Evolutionary conservation across 2,797 vertebrate species (phyloP), one percentile per base, ranked within the genome.

Genomic region (Paedocypris micromegethes): DNA sequence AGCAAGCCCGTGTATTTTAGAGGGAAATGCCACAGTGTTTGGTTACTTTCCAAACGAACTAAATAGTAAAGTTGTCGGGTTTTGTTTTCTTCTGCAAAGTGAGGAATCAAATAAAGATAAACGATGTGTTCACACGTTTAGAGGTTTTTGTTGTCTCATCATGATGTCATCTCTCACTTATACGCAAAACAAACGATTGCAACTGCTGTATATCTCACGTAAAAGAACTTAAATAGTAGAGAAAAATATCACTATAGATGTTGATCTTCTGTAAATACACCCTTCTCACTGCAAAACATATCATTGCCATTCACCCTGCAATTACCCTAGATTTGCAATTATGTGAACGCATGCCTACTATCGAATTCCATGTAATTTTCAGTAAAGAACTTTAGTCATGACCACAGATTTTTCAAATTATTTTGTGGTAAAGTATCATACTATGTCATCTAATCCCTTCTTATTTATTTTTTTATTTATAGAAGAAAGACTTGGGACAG

Each of bases 331-430:
- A 72, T 77, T 80, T 72, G 64, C 67, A 66, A 77, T 74, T 75
- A 67, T 73, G 66, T 47, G 53, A 73, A 72, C 63, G 65, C 44
- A 68, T 77, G 56, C 70, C 75, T 60, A 69, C 73, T 57, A 63
- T 67, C 64, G 73, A 51, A 66, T 69, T 48, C 63, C 58, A 65
- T 71, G 56, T 78, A 73, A 69, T 78, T 23, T 84, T 80, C 58
- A 73, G 55, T 68, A 65, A 71, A 68, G 66, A 58, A 64, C 76
- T 73, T 77, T 80, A 69, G 67, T 78, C 58, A 75, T 61, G 72
- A 80, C 66, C 64, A 50, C 51, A 72, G 48, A 61, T 75, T 49
- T 71, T 46, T 60, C 60, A 8, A 44, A 57, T 5, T 40, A 46
- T 70, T 43, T 44, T 62, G 55, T 42, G 58, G 38, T 45, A 41